phyloP scores from a whole-genome alignment of 2,113 vertebrate species.

The Ophiodon elongatus region DNA sequence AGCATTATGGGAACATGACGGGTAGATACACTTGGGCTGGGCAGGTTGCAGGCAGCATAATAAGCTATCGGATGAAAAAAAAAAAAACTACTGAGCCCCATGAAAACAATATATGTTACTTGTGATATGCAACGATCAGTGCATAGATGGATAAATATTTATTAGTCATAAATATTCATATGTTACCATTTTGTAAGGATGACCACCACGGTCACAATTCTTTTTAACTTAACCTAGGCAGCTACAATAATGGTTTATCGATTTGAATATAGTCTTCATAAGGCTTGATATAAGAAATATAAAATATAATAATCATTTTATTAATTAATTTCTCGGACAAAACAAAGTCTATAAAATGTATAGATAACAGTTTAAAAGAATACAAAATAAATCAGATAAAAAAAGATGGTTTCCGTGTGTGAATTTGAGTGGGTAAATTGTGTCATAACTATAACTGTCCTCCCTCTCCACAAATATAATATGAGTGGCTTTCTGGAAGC shows the following conservation, averaged over 20 bases:
- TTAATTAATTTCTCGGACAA: too few relatives aligned
- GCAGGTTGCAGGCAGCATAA: slow-evolving; percentile 51
- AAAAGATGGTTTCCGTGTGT: not conserved
- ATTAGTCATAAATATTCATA: not conserved
- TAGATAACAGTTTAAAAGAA: not conserved
- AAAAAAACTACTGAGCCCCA: not conserved
- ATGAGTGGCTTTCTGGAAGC: not conserved
- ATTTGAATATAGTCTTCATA: not conserved
- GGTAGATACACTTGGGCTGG: slow-evolving; percentile 71
- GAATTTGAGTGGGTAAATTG: not conserved
- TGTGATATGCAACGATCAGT: not conserved
- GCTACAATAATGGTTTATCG: not conserved
- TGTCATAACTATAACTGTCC: not conserved
- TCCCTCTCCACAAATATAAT: not conserved
- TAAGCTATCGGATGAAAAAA: slow-evolving; percentile 27
- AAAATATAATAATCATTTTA: not conserved
- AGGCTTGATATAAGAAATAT: not conserved
- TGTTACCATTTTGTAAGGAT: not conserved
- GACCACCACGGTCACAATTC: not conserved
- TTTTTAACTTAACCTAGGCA: not conserved
- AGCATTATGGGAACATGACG: slow-evolving; percentile 87
- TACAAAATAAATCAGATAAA: not conserved
- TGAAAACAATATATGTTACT: not conserved
- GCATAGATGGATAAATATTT: not conserved
- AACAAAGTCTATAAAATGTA: not conserved